Percentiles rank a stretch among this genome's conserved stretches.
These are phyloP conservation scores for Drosophila atripex DNA, from an alignment of 2,888 invertebrate genomes.

Conservation along the genomic window DNA sequence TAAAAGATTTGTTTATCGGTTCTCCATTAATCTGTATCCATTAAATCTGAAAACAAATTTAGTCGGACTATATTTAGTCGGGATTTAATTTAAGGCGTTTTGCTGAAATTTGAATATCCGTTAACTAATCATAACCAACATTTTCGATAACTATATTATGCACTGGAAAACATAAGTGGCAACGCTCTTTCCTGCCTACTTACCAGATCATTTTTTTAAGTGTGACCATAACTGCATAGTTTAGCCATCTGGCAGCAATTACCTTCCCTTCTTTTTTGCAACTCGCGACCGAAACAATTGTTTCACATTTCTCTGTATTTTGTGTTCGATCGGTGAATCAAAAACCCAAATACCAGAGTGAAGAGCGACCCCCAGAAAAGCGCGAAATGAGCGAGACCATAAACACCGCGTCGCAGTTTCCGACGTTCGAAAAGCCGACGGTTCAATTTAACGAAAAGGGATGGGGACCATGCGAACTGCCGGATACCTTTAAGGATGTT, in stretches of 20 bases:
- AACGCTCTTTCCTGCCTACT: not conserved
- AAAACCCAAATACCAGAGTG: constrained; percentile 20
- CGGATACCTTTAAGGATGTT: constrained; percentile 86
- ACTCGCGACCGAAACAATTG: constrained; percentile 7
- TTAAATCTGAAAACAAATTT: too few species aligned
- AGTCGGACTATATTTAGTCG: too few species aligned
- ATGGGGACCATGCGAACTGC: constrained; percentile 99
- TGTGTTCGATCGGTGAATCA: constrained; percentile 7
- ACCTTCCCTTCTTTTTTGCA: constrained; percentile 1
- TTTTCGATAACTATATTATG: not conserved
- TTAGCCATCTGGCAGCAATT: not conserved
- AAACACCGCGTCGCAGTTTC: constrained; percentile 75
- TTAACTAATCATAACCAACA: not conserved
- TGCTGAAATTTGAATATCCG: not conserved
- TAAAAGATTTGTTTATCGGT: too few species aligned
- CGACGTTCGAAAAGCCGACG: constrained; percentile 81
- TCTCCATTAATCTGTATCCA: too few species aligned
- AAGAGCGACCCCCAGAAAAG: constrained; percentile 7
- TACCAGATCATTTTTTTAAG: not conserved
- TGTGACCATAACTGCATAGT: not conserved
- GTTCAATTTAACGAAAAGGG: constrained; percentile 86
- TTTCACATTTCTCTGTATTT: not conserved
- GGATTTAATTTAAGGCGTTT: too few species aligned
- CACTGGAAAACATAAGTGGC: not conserved
- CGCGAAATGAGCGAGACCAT: constrained; percentile 79